Conservation (phyloP, 2,888 invertebrate species). For the Argyra leucocephala region DNA sequence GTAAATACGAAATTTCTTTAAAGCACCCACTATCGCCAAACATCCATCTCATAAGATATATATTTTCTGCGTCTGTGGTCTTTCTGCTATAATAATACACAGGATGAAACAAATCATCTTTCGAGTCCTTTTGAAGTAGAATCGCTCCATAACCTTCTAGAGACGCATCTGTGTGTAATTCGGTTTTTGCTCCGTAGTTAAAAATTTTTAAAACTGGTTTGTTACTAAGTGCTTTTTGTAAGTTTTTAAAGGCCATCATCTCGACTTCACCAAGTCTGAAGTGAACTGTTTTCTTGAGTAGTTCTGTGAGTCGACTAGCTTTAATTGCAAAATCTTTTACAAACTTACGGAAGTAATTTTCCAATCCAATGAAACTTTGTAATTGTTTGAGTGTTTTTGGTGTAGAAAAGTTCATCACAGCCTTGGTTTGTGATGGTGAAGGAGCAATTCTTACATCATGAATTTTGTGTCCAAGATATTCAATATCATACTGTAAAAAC, state of each 20-base stretch:
- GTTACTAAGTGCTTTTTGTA: slow-evolving; percentile 13
- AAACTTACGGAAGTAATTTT: slow-evolving; percentile 17
- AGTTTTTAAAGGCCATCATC: slow-evolving; percentile 8
- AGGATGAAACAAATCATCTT: slow-evolving; percentile 28
- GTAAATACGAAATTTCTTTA: slow-evolving; percentile 33
- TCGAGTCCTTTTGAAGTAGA: slow-evolving; percentile 26
- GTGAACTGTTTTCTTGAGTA: slow-evolving; percentile 13
- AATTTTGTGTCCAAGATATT: slow-evolving; percentile 21
- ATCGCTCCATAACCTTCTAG: slow-evolving; percentile 28
- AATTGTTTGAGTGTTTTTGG: slow-evolving; percentile 14
- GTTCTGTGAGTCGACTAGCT: slow-evolving; percentile 9
- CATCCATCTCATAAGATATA: slow-evolving; percentile 36
- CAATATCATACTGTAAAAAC: slow-evolving; percentile 18
- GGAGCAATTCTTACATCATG: slow-evolving; percentile 15
- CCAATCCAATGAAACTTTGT: slow-evolving; percentile 16
- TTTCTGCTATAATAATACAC: slow-evolving; percentile 32
- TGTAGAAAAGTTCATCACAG: slow-evolving; percentile 17
- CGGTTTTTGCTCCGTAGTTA: slow-evolving; percentile 16
- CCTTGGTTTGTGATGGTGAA: slow-evolving; percentile 16
- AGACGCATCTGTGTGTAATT: slow-evolving; percentile 16
- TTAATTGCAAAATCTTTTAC: slow-evolving; percentile 13
- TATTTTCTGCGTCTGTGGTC: slow-evolving; percentile 29
- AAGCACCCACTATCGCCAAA: slow-evolving; percentile 32
- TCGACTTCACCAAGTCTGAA: slow-evolving; percentile 6
- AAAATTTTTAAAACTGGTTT: slow-evolving; percentile 18